Percentiles rank a stretch among this genome's conserved stretches.
These are phyloP conservation scores for Henricia sp. DNA, from an alignment of 53 echinoderm and acorn worm species.

Conservation along the genomic window DNA sequence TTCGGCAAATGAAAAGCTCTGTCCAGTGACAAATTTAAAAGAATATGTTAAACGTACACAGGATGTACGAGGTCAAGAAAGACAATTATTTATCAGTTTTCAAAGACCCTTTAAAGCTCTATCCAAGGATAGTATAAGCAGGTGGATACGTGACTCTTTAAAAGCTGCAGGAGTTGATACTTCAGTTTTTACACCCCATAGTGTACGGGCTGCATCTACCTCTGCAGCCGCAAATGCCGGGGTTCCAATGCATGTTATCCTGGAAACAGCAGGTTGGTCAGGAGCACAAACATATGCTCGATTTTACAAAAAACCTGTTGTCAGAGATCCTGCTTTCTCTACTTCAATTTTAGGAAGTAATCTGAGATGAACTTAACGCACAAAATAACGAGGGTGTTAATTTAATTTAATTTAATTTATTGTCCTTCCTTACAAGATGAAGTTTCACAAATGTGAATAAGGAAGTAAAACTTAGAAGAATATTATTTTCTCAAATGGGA, in stretches of 20 bases:
- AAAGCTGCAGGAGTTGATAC: slow-evolving; percentile 25
- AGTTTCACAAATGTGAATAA: no score
- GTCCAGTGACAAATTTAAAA: background rate
- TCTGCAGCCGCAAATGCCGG: slow-evolving; percentile 38
- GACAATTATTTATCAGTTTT: slow-evolving; percentile 3
- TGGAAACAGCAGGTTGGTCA: slow-evolving; percentile 22
- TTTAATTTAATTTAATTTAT: background rate
- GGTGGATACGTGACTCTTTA: slow-evolving; percentile 7
- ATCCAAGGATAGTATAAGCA: slow-evolving; percentile 23
- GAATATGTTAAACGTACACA: slow-evolving; percentile 21
- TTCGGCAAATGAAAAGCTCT: background rate
- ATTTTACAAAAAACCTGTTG: slow-evolving; percentile 20
- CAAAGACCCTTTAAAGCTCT: slow-evolving; percentile 14
- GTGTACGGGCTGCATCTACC: slow-evolving; percentile 17
- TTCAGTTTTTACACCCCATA: slow-evolving; percentile 33
- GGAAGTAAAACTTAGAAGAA: no score
- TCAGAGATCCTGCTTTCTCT: background rate
- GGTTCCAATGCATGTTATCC: slow-evolving; percentile 20
- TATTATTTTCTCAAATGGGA: no score
- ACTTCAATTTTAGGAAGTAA: background rate
- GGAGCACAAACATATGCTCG: slow-evolving; percentile 13
- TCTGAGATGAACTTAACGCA: background rate
- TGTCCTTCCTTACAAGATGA: background rate
- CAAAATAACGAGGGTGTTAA: no score
- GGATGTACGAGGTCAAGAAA: slow-evolving; percentile 4